Base-by-base conservation (phyloP, 2,113 vertebrate species). In the Porphyrio hochstetteri region DNA sequence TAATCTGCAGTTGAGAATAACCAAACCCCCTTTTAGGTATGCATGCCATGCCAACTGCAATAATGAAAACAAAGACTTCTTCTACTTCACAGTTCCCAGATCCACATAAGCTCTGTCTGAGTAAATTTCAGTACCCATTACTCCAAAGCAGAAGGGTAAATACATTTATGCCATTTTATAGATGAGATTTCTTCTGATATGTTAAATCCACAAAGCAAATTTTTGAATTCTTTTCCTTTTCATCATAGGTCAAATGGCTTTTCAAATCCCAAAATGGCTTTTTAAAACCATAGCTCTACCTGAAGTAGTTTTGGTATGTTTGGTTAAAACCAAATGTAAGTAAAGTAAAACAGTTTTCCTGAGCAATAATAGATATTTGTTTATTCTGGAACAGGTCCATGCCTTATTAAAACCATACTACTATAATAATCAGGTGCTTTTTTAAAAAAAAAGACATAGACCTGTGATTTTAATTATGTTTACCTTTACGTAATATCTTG, bases 381-480 rank as follows among this genome's bases (percentile, higher is more conserved):
- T 92, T 92, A 91, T 74, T 71, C 94, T 92, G 93, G 93, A 95
- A 77, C 42, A 74, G 27, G 31, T 59, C 52, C 44, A 48, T 40
- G 27, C 9, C 56, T 95, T 95, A 95, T 96, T 94, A 93, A 96
- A 96, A 90, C 16, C 23, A 77, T 88, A 81, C 12, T 70, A 46
- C 55, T 57, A 69, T 74, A 72, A 95, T 68, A 92, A 96, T 56
- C 21, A 84, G 28, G 12, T 17, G 27, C 3, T 53, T 53, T 53
- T 63, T 71, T 21, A 33, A 33, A 42, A 5, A 48, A 81, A 60
- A 84, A 77, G 5, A 42, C 52, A 79, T 25, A 77, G 61, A 59
- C 11, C 21, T 14, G 28, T 36, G 33, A 40, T n/a, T 76, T 55
- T 93, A 87, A 96, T 94, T 91, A 75, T 77, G 50, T 79, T 97